Evolutionary conservation across 2,888 invertebrate genomes (phyloP).

Genomic region (Celastrina argiolus): DNA sequence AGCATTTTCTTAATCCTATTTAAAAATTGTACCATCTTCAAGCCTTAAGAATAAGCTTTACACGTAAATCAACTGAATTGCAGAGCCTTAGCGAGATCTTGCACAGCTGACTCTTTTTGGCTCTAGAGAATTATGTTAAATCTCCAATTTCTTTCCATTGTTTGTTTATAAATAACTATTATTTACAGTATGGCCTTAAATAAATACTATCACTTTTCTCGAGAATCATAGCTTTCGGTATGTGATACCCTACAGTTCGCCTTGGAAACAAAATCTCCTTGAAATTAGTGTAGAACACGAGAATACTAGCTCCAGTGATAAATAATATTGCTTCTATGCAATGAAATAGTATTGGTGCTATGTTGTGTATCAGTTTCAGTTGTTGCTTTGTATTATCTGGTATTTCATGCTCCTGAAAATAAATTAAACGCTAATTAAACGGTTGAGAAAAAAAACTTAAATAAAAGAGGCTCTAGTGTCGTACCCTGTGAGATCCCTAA

Average conservation of each 20-base stretch:
- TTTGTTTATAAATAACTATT: not conserved
- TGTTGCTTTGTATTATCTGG: conserved; percentile 38
- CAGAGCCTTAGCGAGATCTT: not conserved
- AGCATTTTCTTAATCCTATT: no score
- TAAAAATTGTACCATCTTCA: no score
- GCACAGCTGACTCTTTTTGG: not conserved
- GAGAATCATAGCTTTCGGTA: not conserved
- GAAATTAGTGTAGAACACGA: conserved; percentile 28
- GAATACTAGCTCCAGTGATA: conserved; percentile 37
- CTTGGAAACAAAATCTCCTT: not conserved
- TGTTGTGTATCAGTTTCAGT: conserved; percentile 44
- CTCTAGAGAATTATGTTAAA: not conserved
- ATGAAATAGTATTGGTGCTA: conserved; percentile 41
- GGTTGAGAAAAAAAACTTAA: no score
- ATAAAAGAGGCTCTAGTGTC: no score
- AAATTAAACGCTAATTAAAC: no score
- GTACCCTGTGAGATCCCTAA: no score
- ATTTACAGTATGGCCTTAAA: not conserved
- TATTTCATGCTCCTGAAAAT: conserved; percentile 50
- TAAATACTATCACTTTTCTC: conserved; percentile 1
- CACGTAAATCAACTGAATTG: no score
- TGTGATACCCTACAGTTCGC: not conserved
- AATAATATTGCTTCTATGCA: conserved; percentile 37
- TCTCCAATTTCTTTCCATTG: not conserved
- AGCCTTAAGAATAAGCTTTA: no score